Evolutionary conservation across 2,888 invertebrate genomes (phyloP).

Genomic region (Agrochola macilenta): DNA sequence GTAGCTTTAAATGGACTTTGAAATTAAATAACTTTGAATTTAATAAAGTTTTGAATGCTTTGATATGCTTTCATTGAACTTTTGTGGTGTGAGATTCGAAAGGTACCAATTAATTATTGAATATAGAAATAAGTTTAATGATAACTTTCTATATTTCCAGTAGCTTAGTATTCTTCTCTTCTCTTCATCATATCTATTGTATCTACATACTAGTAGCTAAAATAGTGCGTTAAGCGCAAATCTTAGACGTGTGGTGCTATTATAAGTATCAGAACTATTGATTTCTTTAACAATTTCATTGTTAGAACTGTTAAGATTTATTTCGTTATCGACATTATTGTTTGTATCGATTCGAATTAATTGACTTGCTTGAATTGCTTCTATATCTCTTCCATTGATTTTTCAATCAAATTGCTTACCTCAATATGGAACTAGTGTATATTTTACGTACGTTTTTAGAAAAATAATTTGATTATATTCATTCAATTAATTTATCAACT

Average conservation of each 20-base stretch:
- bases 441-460: slow-evolving; percentile 2
- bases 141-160: slow-evolving; percentile 70
- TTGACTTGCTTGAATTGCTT: slow-evolving; percentile 35
- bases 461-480: slow-evolving; percentile 2
- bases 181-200: slow-evolving; percentile 76
- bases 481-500: slow-evolving; percentile 14
- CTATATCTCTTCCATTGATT: slow-evolving; percentile 44
- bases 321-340: background rate
- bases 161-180: slow-evolving; percentile 67
- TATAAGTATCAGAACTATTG: slow-evolving; percentile 68
- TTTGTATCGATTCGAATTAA: slow-evolving; percentile 17
- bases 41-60: slow-evolving; percentile 28
- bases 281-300: slow-evolving; percentile 30
- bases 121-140: slow-evolving; percentile 53
- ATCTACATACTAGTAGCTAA: slow-evolving; percentile 57
- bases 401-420: slow-evolving; percentile 45
- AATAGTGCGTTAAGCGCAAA: slow-evolving; percentile 65
- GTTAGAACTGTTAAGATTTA: slow-evolving; percentile 1
- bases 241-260: slow-evolving; percentile 85
- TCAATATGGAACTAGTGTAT: slow-evolving; percentile 28
- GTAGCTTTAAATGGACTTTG: slow-evolving; percentile 51
- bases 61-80: slow-evolving; percentile 49
- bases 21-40: slow-evolving; percentile 20
- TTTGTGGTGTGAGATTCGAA: slow-evolving; percentile 57
- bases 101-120: slow-evolving; percentile 65